Evolutionary conservation across 2,888 invertebrate species (phyloP).

Genomic region (Phengaris arion): DNA sequence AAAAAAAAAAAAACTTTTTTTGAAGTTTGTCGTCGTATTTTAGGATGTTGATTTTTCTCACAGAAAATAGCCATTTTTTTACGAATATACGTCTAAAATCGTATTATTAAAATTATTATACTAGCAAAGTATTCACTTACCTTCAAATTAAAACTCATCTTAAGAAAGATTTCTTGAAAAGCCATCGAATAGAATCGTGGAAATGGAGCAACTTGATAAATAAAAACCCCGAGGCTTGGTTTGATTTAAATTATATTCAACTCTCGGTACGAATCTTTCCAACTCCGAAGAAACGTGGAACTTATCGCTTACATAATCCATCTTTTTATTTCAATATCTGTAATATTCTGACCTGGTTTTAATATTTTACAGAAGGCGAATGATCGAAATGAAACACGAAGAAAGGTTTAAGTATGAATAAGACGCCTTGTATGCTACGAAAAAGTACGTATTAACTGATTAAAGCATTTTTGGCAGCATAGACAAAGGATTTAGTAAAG

Average conservation of each 20-base stretch:
- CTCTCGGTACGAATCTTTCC: neutral
- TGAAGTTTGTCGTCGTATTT: too few species aligned
- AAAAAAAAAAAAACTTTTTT: too few species aligned
- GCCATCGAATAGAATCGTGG: neutral
- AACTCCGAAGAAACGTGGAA: constrained; percentile 3
- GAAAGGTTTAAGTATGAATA: neutral
- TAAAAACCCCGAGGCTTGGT: constrained; percentile 7
- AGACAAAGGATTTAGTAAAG: too few species aligned
- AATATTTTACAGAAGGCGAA: neutral
- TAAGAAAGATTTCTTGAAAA: constrained; percentile 3
- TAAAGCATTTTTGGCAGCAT: too few species aligned
- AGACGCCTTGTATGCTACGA: neutral
- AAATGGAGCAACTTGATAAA: constrained; percentile 23
- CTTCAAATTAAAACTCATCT: neutral
- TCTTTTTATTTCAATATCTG: constrained; percentile 10
- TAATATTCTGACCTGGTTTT: constrained; percentile 18
- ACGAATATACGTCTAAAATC: too few species aligned
- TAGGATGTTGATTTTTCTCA: too few species aligned
- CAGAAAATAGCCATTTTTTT: too few species aligned
- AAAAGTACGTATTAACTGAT: neutral
- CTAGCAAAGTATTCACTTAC: neutral
- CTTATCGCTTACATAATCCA: constrained; percentile 22
- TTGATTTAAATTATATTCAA: constrained; percentile 23
- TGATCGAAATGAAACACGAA: neutral
- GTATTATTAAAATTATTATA: too few species aligned